These are phyloP conservation scores for Copsychus sechellarum DNA, from an alignment of 2,113 vertebrate species.

Conservation along the genomic window DNA sequence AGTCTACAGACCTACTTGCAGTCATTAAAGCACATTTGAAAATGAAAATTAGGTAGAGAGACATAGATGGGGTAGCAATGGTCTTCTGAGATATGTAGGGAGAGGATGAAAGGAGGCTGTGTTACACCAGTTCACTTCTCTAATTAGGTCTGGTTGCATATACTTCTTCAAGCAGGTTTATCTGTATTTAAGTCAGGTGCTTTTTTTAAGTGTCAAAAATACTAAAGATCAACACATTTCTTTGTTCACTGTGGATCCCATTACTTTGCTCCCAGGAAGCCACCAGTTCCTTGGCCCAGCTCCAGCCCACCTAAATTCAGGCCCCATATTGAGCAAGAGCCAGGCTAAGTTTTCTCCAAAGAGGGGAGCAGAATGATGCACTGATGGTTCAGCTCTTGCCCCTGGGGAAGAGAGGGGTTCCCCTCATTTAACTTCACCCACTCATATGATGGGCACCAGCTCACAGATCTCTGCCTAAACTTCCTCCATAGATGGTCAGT, in stretches of 20 bases:
- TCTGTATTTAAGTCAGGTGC: background rate
- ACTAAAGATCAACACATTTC: background rate
- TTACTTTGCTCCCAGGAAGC: background rate
- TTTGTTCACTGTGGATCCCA: background rate
- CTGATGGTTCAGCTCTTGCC: background rate
- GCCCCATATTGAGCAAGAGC: background rate
- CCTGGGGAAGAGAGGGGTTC: background rate
- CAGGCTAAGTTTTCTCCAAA: background rate
- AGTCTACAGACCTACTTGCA: background rate
- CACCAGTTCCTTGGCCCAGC: background rate
- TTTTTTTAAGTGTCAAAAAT: constrained; percentile 1
- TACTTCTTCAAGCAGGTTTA: background rate
- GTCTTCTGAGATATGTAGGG: constrained; percentile 1
- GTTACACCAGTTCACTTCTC: background rate
- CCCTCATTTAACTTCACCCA: background rate
- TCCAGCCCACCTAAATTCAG: background rate
- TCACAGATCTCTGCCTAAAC: background rate
- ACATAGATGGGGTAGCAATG: background rate
- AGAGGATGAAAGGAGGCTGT: background rate
- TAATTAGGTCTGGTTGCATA: background rate
- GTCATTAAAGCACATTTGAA: constrained; percentile 27
- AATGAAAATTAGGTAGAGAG: constrained; percentile 27
- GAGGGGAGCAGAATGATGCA: background rate
- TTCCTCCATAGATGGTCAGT: background rate
- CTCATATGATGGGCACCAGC: background rate